Percentiles rank a stretch among this genome's conserved stretches.
Conservation (phyloP, 2,113 vertebrate species). For the Mustelus asterias region DNA sequence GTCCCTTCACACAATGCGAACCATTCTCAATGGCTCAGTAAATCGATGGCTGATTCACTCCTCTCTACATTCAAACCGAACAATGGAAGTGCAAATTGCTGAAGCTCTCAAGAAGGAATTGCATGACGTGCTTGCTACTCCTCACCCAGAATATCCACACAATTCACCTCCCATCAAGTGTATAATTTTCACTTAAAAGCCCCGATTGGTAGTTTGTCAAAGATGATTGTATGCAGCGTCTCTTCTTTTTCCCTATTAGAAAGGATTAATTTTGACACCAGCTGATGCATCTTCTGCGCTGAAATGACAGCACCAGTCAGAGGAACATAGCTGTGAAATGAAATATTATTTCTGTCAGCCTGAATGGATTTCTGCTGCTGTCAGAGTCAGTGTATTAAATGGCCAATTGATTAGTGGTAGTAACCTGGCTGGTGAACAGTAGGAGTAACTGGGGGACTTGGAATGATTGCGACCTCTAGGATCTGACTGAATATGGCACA, state of each 20-base stretch:
- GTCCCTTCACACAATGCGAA: conserved; percentile 9
- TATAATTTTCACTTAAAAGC: not conserved
- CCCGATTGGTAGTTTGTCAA: not conserved
- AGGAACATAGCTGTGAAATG: not conserved
- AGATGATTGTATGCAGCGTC: not conserved
- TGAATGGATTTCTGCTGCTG: not conserved
- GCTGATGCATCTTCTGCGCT: not conserved
- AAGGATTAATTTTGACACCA: not conserved
- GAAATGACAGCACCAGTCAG: too few relatives aligned
- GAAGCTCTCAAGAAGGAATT: not conserved
- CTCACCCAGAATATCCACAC: not conserved
- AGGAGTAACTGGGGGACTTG: too few relatives aligned
- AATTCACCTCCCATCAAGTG: not conserved
- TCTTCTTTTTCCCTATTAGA: not conserved
- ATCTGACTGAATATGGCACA: not conserved
- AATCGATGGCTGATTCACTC: conserved; percentile 1
- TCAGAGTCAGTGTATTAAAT: not conserved
- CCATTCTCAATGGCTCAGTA: not conserved
- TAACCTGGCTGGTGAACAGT: not conserved
- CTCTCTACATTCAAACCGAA: conserved; percentile 8
- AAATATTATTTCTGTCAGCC: not conserved
- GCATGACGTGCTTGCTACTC: not conserved
- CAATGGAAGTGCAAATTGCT: conserved; percentile 14
- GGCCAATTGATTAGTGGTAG: not conserved
- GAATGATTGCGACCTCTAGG: not conserved